These are phyloP conservation scores for Troilus luridus DNA, from an alignment of 2,888 invertebrate species.

Conservation along the genomic window DNA sequence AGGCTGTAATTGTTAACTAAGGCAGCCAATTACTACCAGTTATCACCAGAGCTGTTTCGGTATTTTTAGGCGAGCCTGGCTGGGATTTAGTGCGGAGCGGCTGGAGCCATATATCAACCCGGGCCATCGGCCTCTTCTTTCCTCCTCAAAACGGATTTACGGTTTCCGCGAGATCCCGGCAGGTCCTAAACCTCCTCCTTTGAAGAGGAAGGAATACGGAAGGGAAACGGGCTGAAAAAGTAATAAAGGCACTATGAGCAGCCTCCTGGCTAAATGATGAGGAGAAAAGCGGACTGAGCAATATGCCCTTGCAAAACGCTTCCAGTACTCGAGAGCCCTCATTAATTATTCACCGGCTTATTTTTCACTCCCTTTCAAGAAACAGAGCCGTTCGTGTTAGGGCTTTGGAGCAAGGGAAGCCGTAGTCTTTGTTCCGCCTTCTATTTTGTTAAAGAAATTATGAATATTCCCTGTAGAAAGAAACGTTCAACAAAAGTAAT, in stretches of 20 bases:
- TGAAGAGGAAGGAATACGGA: not conserved
- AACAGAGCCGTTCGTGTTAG: conserved; percentile 31
- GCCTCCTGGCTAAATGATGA: conserved; percentile 53
- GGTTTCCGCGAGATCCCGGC: conserved; percentile 4
- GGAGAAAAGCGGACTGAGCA: conserved; percentile 53
- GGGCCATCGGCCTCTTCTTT: conserved; percentile 38
- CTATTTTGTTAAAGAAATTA: conserved; percentile 18
- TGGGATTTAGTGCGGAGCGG: not conserved
- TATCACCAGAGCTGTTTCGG: conserved; percentile 2
- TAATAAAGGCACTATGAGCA: conserved; percentile 56
- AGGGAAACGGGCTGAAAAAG: conserved; percentile 42
- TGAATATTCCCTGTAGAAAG: not conserved
- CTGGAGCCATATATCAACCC: not conserved
- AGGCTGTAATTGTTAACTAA: not conserved
- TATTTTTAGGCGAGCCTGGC: not conserved
- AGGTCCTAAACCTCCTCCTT: conserved; percentile 26
- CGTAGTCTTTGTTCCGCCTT: not conserved
- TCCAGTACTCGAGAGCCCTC: conserved; percentile 26
- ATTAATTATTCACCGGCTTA: conserved; percentile 42
- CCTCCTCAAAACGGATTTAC: conserved; percentile 33
- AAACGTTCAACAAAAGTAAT: too few species aligned
- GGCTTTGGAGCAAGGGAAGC: not conserved
- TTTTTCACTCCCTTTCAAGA: conserved; percentile 46
- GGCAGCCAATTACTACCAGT: conserved; percentile 27
- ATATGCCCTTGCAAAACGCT: conserved; percentile 52